Conservation (phyloP, 2,888 invertebrate genomes). For the Taphrorychus bicolor region DNA sequence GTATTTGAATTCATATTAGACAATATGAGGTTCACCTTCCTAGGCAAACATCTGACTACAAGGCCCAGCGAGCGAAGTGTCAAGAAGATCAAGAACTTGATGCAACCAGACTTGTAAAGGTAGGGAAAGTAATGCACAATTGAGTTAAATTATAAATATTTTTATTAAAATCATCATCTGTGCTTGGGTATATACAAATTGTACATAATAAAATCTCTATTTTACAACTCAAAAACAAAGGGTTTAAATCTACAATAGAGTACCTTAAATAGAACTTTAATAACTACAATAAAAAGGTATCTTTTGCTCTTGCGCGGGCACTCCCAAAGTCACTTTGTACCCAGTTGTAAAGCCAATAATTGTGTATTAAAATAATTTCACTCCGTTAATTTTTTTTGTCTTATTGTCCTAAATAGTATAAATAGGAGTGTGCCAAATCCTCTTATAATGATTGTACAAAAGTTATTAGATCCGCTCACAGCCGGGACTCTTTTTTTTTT, state of each 20-base stretch:
- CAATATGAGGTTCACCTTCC: constrained; percentile 71
- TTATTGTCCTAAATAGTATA: not conserved
- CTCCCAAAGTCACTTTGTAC: not conserved
- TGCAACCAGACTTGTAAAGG: constrained; percentile 66
- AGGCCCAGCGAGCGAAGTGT: constrained; percentile 81
- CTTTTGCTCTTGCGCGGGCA: not conserved
- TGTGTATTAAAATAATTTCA: not conserved
- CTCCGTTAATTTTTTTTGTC: not conserved
- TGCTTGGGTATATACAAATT: constrained; percentile 58
- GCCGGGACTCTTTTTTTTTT: not conserved
- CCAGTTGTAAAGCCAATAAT: not conserved
- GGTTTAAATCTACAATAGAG: constrained; percentile 29
- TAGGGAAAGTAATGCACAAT: constrained; percentile 5
- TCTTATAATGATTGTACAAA: not conserved
- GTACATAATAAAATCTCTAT: constrained; percentile 57
- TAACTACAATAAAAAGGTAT: not conserved
- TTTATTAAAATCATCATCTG: constrained; percentile 58
- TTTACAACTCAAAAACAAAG: constrained; percentile 50
- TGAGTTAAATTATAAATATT: constrained; percentile 56
- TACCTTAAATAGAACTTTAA: constrained; percentile 44
- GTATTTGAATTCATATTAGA: constrained; percentile 76
- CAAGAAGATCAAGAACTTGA: constrained; percentile 77
- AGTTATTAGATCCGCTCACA: not conserved
- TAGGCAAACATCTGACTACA: constrained; percentile 82
- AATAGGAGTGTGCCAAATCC: not conserved